Evolutionary conservation across 2,888 invertebrate genomes (phyloP).

Genomic region (Philaethria dido): DNA sequence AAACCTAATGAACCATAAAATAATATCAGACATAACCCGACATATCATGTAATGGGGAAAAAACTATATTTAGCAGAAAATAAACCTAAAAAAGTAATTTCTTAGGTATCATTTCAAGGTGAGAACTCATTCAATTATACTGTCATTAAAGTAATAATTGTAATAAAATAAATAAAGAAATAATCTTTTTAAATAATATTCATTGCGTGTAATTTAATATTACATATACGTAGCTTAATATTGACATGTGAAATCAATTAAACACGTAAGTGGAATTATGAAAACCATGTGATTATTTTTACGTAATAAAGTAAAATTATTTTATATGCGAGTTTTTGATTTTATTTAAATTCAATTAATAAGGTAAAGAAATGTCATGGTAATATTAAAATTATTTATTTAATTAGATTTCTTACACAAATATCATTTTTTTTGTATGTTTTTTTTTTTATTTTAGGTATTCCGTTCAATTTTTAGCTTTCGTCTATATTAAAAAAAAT

Average conservation of each 20-base stretch:
- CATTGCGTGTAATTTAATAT: not conserved
- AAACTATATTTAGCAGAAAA: too few species aligned
- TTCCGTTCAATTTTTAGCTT: too few species aligned
- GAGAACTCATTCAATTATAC: not conserved
- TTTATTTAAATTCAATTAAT: too few species aligned
- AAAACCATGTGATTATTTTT: not conserved
- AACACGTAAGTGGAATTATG: not conserved
- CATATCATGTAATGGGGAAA: too few species aligned
- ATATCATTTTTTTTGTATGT: too few species aligned
- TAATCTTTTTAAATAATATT: not conserved
- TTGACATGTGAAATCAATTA: not conserved
- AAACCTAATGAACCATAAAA: not conserved
- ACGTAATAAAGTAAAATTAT: conserved; percentile 1
- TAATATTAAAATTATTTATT: too few species aligned
- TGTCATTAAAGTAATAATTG: not conserved
- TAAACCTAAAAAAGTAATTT: too few species aligned
- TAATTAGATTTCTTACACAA: too few species aligned
- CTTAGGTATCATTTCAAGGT: not conserved
- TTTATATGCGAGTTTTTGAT: too few species aligned
- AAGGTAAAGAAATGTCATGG: not conserved
- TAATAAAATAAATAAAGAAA: not conserved
- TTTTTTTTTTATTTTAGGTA: too few species aligned
- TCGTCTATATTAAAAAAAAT: too few species aligned
- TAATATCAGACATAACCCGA: not conserved
- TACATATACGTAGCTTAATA: not conserved